Conservation (phyloP, 2,797 vertebrate genomes). For the Rhincodon typus region DNA sequence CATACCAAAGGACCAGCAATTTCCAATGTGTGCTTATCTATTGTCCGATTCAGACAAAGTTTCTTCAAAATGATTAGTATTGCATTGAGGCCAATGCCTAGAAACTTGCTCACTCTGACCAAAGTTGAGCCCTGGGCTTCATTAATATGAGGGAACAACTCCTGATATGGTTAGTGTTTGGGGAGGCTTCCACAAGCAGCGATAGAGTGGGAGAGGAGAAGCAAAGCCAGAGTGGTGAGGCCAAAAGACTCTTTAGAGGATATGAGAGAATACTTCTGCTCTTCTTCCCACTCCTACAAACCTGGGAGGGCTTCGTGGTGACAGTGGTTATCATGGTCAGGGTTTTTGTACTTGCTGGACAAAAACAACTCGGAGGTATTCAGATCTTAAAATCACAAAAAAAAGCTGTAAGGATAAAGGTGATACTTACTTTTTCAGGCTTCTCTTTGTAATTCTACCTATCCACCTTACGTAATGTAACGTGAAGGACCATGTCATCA, state of each 20-base stretch:
- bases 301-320: not conserved
- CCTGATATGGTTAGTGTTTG: not conserved
- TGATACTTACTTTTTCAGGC: not conserved
- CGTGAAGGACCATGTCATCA: not conserved
- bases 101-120: not conserved
- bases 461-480: not conserved
- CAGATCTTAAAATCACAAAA: not conserved
- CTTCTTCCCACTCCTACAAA: not conserved
- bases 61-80: not conserved
- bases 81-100: not conserved
- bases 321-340: not conserved
- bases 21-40: not conserved
- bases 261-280: not conserved
- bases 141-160: not conserved
- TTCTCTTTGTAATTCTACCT: not conserved
- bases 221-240: not conserved
- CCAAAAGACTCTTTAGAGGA: not conserved
- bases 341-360: not conserved
- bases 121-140: not conserved
- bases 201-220: not conserved
- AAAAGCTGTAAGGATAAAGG: not conserved
- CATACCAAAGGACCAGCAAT: not conserved
- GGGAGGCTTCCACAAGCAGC: too few relatives aligned
- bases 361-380: not conserved
- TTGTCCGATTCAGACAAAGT: not conserved